These are phyloP conservation scores for Idaea biselata DNA, from an alignment of 2,888 invertebrate species.

Conservation along the genomic window DNA sequence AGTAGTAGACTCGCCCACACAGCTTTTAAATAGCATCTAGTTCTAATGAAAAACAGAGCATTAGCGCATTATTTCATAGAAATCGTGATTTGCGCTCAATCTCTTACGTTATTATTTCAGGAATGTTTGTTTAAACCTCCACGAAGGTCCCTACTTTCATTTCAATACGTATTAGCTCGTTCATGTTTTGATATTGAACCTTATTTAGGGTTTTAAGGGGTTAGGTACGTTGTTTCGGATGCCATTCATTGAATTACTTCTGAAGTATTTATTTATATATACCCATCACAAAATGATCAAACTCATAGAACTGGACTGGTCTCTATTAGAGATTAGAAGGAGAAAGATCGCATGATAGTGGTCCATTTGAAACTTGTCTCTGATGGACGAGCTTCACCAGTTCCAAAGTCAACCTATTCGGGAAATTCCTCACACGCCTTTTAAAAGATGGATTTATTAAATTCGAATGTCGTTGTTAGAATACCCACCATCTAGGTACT, in stretches of 20 bases:
- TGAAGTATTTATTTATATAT: too few relatives aligned
- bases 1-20: not conserved
- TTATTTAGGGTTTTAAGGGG: not conserved
- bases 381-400: too few relatives aligned
- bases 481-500: too few relatives aligned
- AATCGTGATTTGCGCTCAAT: not conserved
- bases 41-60: not conserved
- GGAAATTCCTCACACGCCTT: too few relatives aligned
- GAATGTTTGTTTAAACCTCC: not conserved
- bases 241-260: not conserved
- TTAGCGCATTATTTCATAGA: not conserved
- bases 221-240: not conserved
- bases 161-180: not conserved
- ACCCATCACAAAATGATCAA: too few relatives aligned
- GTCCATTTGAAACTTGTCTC: too few relatives aligned
- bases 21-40: conserved; percentile 4
- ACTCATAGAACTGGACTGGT: too few relatives aligned
- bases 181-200: not conserved
- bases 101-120: not conserved
- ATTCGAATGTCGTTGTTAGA: too few relatives aligned
- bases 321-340: too few relatives aligned
- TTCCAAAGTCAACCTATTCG: too few relatives aligned
- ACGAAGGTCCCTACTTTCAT: not conserved
- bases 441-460: too few relatives aligned
- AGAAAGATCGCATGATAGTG: too few relatives aligned